phyloP scores from a whole-genome alignment of 1,140 invertebrate species.

The Lordiphosa stackelbergi region DNA sequence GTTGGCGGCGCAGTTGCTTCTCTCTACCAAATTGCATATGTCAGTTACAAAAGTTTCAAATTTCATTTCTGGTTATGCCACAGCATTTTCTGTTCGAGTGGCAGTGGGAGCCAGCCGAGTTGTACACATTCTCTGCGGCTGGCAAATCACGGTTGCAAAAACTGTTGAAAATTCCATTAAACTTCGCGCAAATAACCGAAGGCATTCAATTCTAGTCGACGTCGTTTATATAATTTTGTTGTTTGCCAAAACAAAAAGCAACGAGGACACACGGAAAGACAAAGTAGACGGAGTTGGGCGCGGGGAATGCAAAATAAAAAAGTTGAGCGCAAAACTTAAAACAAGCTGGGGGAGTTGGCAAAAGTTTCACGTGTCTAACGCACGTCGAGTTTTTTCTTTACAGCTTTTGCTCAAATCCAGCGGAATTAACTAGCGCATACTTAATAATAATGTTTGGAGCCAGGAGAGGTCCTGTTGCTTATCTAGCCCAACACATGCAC shows the following conservation, averaged over 20 bases:
- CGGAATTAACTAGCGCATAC: slow-evolving; percentile 55
- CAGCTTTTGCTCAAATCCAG: slow-evolving; percentile 16
- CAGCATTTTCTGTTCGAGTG: slow-evolving; percentile 3
- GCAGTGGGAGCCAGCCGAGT: background rate
- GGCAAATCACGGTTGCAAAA: slow-evolving; percentile 70
- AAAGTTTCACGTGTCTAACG: slow-evolving; percentile 16
- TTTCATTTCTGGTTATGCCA: slow-evolving; percentile 37
- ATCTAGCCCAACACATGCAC: slow-evolving; percentile 11
- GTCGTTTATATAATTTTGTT: slow-evolving; percentile 68
- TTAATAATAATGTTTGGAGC: slow-evolving; percentile 47
- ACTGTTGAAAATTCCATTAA: slow-evolving; percentile 75
- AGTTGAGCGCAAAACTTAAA: slow-evolving; percentile 55
- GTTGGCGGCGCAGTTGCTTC: background rate
- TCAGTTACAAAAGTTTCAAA: slow-evolving; percentile 67
- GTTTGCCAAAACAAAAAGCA: slow-evolving; percentile 60
- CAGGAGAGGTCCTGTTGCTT: slow-evolving; percentile 12
- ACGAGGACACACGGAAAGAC: slow-evolving; percentile 9
- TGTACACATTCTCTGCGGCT: slow-evolving; percentile 33
- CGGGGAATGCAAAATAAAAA: slow-evolving; percentile 38
- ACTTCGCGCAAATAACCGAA: slow-evolving; percentile 73
- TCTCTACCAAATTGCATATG: slow-evolving; percentile 60
- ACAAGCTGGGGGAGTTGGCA: slow-evolving; percentile 21
- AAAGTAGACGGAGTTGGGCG: background rate
- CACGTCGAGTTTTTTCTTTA: slow-evolving; percentile 6
- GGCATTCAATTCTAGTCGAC: slow-evolving; percentile 73